Base-by-base conservation (phyloP, 2,888 invertebrate genomes). In the Hyppa rectilinea region DNA sequence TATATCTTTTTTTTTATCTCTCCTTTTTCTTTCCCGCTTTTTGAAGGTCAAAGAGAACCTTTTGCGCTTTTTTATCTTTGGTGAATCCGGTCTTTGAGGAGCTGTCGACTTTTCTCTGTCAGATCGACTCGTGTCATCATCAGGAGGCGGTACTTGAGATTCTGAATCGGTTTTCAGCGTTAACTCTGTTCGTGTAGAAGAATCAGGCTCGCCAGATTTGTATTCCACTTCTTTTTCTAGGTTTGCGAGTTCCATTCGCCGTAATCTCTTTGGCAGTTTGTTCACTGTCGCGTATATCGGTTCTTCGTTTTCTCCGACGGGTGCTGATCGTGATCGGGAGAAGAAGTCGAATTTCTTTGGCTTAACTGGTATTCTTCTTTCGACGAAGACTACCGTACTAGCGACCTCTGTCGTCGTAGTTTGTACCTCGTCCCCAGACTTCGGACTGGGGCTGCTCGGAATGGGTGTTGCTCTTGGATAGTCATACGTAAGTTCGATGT, bases 241-340 rank as follows among this genome's bases (percentile, higher is more conserved):
- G 82, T 96, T 95, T 0, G 93, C 96, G 14, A 96, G 85, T 78
- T 96, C 95, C 92, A 96, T 93, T 71, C 94, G 88, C 53, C 94
- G 90, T 70, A 96, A 85, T 80, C 96, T 94, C 84, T 96, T 96
- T 9, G 96, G 96, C 43, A 96, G 84, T 87, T 96, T 96, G 81
- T 96, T 96, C 0, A 96, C 96, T 10, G 96, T 96, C 0, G 96
- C 96, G 78, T 96, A 96, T 71, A 96, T 95, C 3, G 96, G 96
- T 80, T 96, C 96, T 73, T 96, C 96, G 72, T 92, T 91, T 49
- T 96, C 94, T 12, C 96, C 96, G 0, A 96, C 96, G 0, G 96
- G 96, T 4, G 96, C 96, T n/a, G 96, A 96, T 66, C 96, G 87
- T 47, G 96, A 95, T 87, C 96, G 87, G 83, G 94, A 95, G 85